phyloP scores from a whole-genome alignment of 2,797 vertebrate species.

The Allobates femoralis region DNA sequence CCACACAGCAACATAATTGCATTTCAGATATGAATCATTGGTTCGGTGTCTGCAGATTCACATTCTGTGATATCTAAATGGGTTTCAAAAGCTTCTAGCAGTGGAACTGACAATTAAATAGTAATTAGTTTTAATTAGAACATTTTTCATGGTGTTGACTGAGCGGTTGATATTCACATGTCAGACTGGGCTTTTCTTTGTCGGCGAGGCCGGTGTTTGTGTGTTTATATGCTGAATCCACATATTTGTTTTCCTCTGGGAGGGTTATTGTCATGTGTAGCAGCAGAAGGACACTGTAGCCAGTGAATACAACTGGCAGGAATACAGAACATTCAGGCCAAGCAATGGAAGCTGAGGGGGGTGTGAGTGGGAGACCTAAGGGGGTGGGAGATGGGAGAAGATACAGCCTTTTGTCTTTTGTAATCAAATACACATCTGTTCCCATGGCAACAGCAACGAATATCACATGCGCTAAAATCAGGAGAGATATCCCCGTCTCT shows the following conservation, averaged over 20 bases:
- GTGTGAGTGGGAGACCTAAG: slow-evolving; percentile 60
- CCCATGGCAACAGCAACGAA: slow-evolving; percentile 57
- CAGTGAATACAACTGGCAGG: slow-evolving; percentile 28
- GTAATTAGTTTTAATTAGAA: slow-evolving; percentile 52
- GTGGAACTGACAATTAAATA: slow-evolving; percentile 37
- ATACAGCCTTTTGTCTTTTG: slow-evolving; percentile 60
- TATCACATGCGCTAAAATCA: slow-evolving; percentile 47
- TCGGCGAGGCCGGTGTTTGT: not conserved
- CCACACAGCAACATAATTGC: slow-evolving; percentile 28
- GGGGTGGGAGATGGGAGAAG: slow-evolving; percentile 54
- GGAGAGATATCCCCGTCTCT: slow-evolving; percentile 37
- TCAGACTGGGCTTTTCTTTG: not conserved
- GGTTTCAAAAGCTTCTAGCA: slow-evolving; percentile 26
- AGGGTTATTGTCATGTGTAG: not conserved
- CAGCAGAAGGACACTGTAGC: slow-evolving; percentile 27
- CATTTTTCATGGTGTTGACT: slow-evolving; percentile 18
- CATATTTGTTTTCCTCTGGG: slow-evolving; percentile 11
- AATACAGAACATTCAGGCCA: slow-evolving; percentile 34
- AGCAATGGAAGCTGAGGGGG: slow-evolving; percentile 48
- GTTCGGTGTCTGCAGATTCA: slow-evolving; percentile 26
- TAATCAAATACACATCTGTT: slow-evolving; percentile 65
- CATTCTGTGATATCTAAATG: slow-evolving; percentile 39
- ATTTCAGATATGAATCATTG: slow-evolving; percentile 37
- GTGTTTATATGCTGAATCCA: not conserved
- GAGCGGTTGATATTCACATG: slow-evolving; percentile 15